Conservation (phyloP, 2,888 invertebrate species). For the Galeruca laticollis region DNA sequence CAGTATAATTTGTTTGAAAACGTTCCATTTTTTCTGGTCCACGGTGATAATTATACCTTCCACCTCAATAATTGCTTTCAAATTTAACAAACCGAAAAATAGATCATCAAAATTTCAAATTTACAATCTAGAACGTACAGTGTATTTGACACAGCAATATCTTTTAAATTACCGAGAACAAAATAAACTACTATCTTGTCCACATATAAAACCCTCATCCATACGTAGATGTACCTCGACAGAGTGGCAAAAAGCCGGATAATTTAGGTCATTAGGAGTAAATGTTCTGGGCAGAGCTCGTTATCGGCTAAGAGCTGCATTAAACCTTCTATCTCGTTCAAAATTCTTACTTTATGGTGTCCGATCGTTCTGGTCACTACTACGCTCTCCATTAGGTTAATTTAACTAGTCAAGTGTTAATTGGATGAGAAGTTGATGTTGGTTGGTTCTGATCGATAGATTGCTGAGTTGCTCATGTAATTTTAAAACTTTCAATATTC, state of each 20-base stretch:
- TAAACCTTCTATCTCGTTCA: conserved; percentile 49
- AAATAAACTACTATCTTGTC: conserved; percentile 21
- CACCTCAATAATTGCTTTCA: too few species aligned
- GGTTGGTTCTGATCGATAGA: conserved; percentile 17
- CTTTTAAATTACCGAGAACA: conserved; percentile 16
- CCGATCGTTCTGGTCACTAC: conserved; percentile 36
- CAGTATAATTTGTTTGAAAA: too few species aligned
- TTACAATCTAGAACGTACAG: too few species aligned
- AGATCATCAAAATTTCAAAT: too few species aligned
- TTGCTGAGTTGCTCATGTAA: background rate
- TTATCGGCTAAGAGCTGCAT: conserved; percentile 58
- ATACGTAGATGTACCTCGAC: conserved; percentile 38
- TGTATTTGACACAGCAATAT: background rate
- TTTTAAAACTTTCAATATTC: background rate
- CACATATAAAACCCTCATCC: conserved; percentile 41
- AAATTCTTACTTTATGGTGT: conserved; percentile 45
- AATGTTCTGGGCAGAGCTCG: conserved; percentile 57
- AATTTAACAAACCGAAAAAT: too few species aligned
- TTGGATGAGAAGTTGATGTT: conserved; percentile 39
- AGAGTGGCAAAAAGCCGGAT: conserved; percentile 54
- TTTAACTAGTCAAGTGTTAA: conserved; percentile 40
- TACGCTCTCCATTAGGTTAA: conserved; percentile 38
- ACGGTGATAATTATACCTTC: too few species aligned
- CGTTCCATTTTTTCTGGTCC: too few species aligned
- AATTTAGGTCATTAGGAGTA: conserved; percentile 58